These are phyloP conservation scores for Piprites chloris DNA, from an alignment of 2,113 vertebrate genomes.

Conservation along the genomic window DNA sequence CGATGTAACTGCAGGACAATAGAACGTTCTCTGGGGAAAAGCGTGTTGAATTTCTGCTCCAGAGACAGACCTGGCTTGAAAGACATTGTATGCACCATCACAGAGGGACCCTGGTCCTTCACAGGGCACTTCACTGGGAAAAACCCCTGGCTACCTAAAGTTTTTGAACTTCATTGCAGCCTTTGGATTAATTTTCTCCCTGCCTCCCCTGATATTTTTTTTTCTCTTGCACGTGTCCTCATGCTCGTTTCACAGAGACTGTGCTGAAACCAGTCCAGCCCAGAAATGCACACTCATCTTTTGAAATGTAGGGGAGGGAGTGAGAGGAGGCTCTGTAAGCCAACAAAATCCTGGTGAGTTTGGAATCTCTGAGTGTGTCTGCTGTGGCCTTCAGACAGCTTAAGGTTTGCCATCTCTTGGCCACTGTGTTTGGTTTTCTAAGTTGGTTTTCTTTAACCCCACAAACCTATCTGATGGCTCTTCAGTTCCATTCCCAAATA, in stretches of 20 bases:
- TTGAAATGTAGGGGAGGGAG: background rate
- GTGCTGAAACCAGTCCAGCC: background rate
- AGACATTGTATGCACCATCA: background rate
- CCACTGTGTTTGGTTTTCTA: background rate
- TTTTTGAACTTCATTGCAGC: background rate
- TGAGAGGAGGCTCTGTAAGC: background rate
- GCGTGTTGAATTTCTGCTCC: background rate
- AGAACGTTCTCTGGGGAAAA: background rate
- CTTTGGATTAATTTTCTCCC: background rate
- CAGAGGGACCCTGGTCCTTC: background rate
- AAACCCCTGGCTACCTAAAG: background rate
- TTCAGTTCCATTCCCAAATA: conserved; percentile 25
- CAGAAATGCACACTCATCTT: background rate
- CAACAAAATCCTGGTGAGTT: background rate
- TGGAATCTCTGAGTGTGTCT: background rate
- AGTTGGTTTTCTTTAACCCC: background rate
- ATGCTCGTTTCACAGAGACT: background rate
- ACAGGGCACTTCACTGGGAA: background rate
- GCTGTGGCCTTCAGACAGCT: background rate
- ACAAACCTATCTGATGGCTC: background rate
- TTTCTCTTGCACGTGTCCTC: background rate
- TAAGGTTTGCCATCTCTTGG: background rate
- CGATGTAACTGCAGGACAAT: background rate
- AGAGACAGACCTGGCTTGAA: background rate
- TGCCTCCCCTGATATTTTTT: background rate